Evolutionary conservation across 2,797 vertebrate genomes (phyloP).

Genomic region (Enteromius treurensis): DNA sequence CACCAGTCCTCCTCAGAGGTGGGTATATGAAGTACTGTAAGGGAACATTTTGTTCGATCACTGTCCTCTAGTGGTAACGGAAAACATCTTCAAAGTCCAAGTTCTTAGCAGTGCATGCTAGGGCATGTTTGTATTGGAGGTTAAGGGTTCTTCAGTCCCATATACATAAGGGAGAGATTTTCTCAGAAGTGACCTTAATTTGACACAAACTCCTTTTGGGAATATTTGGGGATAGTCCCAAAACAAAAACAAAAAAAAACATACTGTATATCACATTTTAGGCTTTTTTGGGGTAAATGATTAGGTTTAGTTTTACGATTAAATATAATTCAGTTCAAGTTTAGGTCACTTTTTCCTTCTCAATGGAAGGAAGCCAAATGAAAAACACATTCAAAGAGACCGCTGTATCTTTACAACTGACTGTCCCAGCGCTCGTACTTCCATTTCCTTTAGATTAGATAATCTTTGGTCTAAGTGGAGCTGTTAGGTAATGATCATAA

Average conservation of each 20-base stretch:
- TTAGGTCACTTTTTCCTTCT: background rate
- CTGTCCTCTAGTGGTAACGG: constrained; percentile 46
- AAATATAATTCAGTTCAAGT: background rate
- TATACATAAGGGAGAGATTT: background rate
- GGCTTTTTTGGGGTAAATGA: background rate
- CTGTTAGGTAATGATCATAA: constrained; percentile 22
- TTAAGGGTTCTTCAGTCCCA: background rate
- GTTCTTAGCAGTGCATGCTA: background rate
- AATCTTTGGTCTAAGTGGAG: background rate
- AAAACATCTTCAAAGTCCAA: background rate
- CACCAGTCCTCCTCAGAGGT: constrained; percentile 15
- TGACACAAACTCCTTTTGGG: background rate
- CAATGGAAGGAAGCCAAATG: background rate
- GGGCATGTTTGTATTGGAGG: background rate
- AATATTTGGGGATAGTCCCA: background rate
- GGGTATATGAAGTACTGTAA: background rate
- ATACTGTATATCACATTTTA: background rate
- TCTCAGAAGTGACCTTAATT: background rate
- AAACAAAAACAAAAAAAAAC: background rate
- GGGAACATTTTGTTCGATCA: constrained; percentile 28
- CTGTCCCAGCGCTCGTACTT: constrained; percentile 3
- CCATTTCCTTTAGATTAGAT: constrained; percentile 44
- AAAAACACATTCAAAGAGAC: background rate
- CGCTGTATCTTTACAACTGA: constrained; percentile 19
- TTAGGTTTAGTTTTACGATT: background rate